These are phyloP conservation scores for Zoroaster sp. DNA, from an alignment of 53 echinoderm and acorn worm genomes.

Conservation along the genomic window DNA sequence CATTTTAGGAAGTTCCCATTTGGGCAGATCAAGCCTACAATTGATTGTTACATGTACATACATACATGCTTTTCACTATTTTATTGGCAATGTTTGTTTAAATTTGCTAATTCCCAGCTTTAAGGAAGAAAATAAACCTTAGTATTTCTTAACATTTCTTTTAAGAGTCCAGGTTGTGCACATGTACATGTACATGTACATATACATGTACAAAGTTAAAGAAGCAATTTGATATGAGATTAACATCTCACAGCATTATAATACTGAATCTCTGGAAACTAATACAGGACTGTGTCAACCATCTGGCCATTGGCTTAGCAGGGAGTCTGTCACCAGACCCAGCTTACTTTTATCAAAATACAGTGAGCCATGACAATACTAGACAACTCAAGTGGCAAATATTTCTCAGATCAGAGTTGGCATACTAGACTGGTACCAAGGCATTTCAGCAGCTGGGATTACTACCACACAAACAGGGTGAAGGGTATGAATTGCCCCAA, in stretches of 20 bases:
- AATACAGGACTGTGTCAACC: background rate
- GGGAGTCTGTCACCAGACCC: conserved; percentile 11
- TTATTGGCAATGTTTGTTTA: too few relatives aligned
- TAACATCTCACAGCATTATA: background rate
- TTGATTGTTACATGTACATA: too few relatives aligned
- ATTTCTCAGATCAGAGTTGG: background rate
- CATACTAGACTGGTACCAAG: background rate
- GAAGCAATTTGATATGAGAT: background rate
- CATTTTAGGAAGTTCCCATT: too few relatives aligned
- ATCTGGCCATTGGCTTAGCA: background rate
- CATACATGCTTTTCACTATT: too few relatives aligned
- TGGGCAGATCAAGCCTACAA: too few relatives aligned
- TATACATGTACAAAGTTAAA: background rate
- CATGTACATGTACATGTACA: background rate
- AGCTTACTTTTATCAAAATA: background rate
- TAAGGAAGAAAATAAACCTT: too few relatives aligned
- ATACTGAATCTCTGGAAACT: background rate
- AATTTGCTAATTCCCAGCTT: too few relatives aligned
- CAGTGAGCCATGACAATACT: too few relatives aligned
- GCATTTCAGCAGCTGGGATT: background rate
- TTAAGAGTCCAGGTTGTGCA: too few relatives aligned
- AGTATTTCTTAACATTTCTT: too few relatives aligned
- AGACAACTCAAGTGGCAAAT: conserved; percentile 20
- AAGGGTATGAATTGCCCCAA: background rate
- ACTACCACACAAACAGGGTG: background rate